These are phyloP conservation scores for Onychomys torridus DNA, from an alignment of 2,797 vertebrate species.

Conservation along the genomic window DNA sequence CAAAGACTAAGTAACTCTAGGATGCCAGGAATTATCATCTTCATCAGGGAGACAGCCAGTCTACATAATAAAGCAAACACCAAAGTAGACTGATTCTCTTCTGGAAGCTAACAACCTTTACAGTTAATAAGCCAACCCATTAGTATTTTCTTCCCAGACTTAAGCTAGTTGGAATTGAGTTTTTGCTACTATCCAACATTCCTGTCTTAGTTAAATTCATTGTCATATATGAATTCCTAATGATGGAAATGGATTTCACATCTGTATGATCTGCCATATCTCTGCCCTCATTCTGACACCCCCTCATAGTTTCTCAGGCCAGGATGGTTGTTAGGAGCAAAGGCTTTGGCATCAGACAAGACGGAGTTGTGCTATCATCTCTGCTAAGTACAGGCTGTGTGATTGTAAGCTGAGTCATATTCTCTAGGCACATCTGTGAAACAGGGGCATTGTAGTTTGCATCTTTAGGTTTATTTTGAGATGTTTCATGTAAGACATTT, in stretches of 20 bases:
- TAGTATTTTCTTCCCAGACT: background rate
- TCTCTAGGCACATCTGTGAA: constrained; percentile 6
- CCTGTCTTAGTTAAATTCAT: constrained; percentile 25
- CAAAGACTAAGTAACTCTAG: background rate
- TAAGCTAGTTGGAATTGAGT: background rate
- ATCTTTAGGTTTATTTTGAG: background rate
- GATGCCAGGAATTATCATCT: background rate
- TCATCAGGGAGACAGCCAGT: background rate
- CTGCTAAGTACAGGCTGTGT: background rate
- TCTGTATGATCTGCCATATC: background rate
- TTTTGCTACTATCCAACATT: background rate
- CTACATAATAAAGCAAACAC: background rate
- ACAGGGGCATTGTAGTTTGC: background rate
- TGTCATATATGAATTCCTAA: background rate
- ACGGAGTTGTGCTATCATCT: background rate
- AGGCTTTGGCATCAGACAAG: background rate
- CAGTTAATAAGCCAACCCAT: constrained; percentile 33
- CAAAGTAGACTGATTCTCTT: background rate
- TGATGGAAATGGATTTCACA: background rate
- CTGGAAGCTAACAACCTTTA: background rate
- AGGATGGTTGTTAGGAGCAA: background rate
- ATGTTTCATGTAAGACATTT: background rate
- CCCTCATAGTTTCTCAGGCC: background rate
- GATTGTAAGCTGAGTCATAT: background rate
- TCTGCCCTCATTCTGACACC: background rate